A percentile compares a stretch with the other conserved stretches of the same genome.
These are phyloP conservation scores for Holotrichia oblita DNA, from an alignment of 1,140 invertebrate species.

Conservation along the genomic window DNA sequence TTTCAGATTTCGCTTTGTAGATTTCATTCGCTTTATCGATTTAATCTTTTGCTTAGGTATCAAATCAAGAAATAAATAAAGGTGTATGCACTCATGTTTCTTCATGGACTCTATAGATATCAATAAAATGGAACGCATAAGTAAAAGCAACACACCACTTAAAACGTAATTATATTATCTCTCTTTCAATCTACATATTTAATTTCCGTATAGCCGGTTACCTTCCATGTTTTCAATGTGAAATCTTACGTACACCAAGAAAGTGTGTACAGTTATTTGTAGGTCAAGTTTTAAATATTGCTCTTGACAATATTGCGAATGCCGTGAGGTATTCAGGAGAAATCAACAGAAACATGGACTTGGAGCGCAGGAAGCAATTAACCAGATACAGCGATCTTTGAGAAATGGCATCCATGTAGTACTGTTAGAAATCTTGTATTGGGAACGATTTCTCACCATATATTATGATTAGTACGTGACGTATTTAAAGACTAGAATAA, in stretches of 20 bases:
- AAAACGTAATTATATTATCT: slow-evolving; percentile 19
- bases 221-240: slow-evolving; percentile 4
- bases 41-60: no score
- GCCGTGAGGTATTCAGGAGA: not conserved
- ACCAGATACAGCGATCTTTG: not conserved
- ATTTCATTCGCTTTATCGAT: no score
- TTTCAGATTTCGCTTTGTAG: no score
- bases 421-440: slow-evolving; percentile 29
- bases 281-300: slow-evolving; percentile 30
- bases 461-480: not conserved
- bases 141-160: not conserved
- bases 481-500: not conserved
- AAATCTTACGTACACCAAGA: not conserved
- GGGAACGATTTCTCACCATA: not conserved
- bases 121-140: not conserved
- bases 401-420: slow-evolving; percentile 3
- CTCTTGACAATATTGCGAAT: not conserved
- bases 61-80: no score
- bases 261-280: slow-evolving; percentile 35
- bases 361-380: slow-evolving; percentile 7
- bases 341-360: not conserved
- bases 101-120: not conserved
- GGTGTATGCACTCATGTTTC: no score
- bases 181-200: not conserved
- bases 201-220: not conserved